phyloP scores from a whole-genome alignment of 1,140 invertebrate genomes.

The Homalodisca vitripennis region DNA sequence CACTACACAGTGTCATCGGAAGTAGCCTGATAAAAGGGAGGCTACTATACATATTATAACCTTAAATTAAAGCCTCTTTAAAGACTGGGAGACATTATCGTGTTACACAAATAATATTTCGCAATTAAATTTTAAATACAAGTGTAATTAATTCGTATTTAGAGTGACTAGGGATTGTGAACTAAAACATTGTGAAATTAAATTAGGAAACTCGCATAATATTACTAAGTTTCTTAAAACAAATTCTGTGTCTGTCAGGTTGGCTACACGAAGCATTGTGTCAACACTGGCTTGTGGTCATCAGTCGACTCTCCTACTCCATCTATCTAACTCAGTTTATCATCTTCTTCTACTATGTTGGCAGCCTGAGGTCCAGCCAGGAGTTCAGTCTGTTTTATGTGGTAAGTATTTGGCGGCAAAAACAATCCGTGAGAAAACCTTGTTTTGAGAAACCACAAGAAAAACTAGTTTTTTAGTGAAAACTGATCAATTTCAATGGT shows the following conservation, averaged over 20 bases:
- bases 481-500: too few species aligned
- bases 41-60: too few species aligned
- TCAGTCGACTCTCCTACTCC: conserved; percentile 70
- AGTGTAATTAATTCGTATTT: neutral
- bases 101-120: neutral
- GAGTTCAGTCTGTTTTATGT: conserved; percentile 55
- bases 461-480: too few species aligned
- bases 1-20: too few species aligned
- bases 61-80: too few species aligned
- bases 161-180: neutral
- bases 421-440: too few species aligned
- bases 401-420: too few species aligned
- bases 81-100: neutral
- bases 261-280: conserved; percentile 62
- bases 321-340: conserved; percentile 72
- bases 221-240: neutral
- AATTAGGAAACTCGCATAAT: neutral
- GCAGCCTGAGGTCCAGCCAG: conserved; percentile 53
- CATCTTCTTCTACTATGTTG: conserved; percentile 61
- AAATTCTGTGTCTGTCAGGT: conserved; percentile 49
- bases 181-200: neutral
- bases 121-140: neutral
- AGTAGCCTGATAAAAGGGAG: too few species aligned
- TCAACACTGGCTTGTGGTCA: conserved; percentile 60
- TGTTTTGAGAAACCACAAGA: too few species aligned